Conservation (phyloP, 1,140 invertebrate genomes). For the Temnothorax longispinosus region DNA sequence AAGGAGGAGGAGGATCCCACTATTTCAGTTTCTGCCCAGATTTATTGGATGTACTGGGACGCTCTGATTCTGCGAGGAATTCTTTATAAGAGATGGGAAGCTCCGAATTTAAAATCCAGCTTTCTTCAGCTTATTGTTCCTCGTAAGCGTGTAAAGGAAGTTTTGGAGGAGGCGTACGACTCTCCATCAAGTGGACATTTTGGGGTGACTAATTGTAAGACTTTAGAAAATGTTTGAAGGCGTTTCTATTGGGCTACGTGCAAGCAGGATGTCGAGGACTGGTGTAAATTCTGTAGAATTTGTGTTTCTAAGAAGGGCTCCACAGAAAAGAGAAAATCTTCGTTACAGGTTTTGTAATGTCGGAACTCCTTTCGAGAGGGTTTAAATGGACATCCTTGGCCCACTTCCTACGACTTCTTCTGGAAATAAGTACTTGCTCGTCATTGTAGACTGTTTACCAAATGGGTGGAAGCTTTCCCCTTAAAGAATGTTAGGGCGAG, state of each 20-base stretch:
- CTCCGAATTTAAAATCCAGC: not conserved
- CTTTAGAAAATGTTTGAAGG: not conserved
- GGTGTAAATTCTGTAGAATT: not conserved
- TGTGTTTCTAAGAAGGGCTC: not conserved
- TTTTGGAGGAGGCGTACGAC: not conserved
- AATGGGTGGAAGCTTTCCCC: not conserved
- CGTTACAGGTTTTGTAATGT: not conserved
- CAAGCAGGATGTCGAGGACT: not conserved
- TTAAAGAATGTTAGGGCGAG: not conserved
- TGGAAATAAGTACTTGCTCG: not conserved
- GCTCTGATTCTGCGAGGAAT: not conserved
- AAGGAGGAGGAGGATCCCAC: not conserved
- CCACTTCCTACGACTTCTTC: not conserved
- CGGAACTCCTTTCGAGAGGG: not conserved
- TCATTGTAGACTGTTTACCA: not conserved
- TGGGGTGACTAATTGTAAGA: not conserved
- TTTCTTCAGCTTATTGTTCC: not conserved
- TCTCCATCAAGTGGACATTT: not conserved
- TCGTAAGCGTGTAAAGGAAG: rapidly evolving
- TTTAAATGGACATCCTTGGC: not conserved
- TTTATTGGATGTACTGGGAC: not conserved
- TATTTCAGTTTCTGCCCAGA: not conserved
- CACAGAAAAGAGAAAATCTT: not conserved
- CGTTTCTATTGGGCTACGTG: not conserved
- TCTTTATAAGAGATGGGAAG: not conserved